Base-by-base conservation (phyloP, 2,888 invertebrate species). In the Atrina japonica region DNA sequence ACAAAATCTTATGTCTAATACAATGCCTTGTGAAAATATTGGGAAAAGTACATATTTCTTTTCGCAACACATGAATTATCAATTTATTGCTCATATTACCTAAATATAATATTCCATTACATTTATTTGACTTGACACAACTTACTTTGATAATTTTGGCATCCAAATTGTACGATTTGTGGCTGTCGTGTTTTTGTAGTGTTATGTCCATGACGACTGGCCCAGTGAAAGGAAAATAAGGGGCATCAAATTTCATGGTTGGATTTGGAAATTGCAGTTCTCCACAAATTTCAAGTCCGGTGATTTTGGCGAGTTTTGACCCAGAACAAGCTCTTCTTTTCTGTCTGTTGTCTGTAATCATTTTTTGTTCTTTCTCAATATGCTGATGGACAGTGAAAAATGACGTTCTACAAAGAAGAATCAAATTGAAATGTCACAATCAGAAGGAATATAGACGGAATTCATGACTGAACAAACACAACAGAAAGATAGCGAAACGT, bases 281-380 rank as follows among this genome's bases (percentile, higher is more conserved):
- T 0, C 94, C 94, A 86, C 97, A 97, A 41, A 97, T 91, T 92
- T 96, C 95, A 64, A 97, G 92, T 0, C 97, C 97, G 18, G 96
- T 93, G 0, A 95, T 93, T 73, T 93, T 93, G 82, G 96, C 95
- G n/a, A 85, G 59, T 6, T 70, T 70, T 21, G 67, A 73, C 7
- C 90, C 86, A 0, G 88, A 83, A 77, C 92, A 92, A 0, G 80
- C 73, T 21, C 77, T 79, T 1, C 92, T 73, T 7, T 93, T 93
- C 59, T 93, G 93, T 60, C 93, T 92, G 76, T 93, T 93, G 75
- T 92, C 92, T 75, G 92, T 92, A 49, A 95, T 91, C 1, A 95
- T 95, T 61, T 91, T 91, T 83, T 95, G 94, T 18, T 93, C 92
- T 65, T 93, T 90, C 75, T 95, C 94, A 53, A 92, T 89, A 14